phyloP scores from a whole-genome alignment of 2,888 invertebrate genomes.

The Standfussiana lucernea region DNA sequence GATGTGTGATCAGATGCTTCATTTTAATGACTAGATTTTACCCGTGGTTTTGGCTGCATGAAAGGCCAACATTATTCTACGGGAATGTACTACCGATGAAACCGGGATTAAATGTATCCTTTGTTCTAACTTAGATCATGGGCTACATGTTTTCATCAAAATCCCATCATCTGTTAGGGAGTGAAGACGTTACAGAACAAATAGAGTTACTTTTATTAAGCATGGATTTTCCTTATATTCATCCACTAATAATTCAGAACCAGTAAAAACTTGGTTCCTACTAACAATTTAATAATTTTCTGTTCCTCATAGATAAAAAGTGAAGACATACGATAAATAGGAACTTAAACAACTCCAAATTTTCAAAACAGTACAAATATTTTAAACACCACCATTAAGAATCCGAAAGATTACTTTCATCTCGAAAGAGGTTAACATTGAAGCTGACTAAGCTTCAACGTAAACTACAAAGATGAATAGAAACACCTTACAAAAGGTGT shows the following conservation, averaged over 20 bases:
- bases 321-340: not conserved
- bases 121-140: not conserved
- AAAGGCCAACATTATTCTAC: not conserved
- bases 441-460: not conserved
- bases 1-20: not conserved
- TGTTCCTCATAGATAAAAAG: not conserved
- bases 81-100: not conserved
- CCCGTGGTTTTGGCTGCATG: not conserved
- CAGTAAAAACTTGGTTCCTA: not conserved
- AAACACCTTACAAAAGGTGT: conserved; percentile 42
- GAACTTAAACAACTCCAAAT: not conserved
- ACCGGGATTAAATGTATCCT: not conserved
- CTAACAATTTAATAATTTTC: not conserved
- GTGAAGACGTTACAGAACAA: not conserved
- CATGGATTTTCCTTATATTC: not conserved
- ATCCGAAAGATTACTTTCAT: too few species aligned
- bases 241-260: not conserved
- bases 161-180: not conserved
- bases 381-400: not conserved
- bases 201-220: not conserved
- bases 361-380: not conserved
- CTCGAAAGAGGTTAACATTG: not conserved
- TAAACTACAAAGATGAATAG: conserved; percentile 20
- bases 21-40: not conserved
- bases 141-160: not conserved